Conservation (phyloP, 2,888 invertebrate species). For the Tenthredo distinguenda region DNA sequence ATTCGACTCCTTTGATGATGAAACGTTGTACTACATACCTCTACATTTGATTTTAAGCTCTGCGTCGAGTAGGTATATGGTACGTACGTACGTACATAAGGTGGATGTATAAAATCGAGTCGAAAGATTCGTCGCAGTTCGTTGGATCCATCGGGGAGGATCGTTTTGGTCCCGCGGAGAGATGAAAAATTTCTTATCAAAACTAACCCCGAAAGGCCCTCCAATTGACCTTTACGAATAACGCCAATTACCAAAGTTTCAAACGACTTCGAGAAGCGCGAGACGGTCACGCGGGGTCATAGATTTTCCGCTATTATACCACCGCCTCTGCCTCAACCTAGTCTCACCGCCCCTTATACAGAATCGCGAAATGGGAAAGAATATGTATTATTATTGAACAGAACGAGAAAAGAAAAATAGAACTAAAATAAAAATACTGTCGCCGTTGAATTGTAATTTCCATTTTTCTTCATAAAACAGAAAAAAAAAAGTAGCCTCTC, state of each 20-base stretch:
- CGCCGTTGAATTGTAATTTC: no score
- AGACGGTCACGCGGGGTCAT: background rate
- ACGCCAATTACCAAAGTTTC: slow-evolving; percentile 45
- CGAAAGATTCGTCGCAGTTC: background rate
- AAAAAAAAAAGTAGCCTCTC: no score
- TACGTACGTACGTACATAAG: background rate
- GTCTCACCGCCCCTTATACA: background rate
- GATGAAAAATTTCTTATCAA: slow-evolving; percentile 33
- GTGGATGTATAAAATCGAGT: background rate
- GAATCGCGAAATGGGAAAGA: no score
- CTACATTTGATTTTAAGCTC: slow-evolving; percentile 24
- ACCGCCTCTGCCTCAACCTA: background rate
- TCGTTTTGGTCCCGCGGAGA: background rate
- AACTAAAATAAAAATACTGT: no score
- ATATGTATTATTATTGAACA: background rate
- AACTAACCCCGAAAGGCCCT: slow-evolving; percentile 18
- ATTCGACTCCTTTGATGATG: slow-evolving; percentile 16
- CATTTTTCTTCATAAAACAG: no score
- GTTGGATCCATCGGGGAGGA: no score
- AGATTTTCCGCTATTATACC: slow-evolving; percentile 18
- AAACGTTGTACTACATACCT: background rate
- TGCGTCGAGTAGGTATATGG: background rate
- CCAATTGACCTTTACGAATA: slow-evolving; percentile 41
- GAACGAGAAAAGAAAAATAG: no score
- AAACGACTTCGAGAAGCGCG: slow-evolving; percentile 39